Evolutionary conservation across 2,113 vertebrate species (phyloP).

Genomic region (Channa maculata): DNA sequence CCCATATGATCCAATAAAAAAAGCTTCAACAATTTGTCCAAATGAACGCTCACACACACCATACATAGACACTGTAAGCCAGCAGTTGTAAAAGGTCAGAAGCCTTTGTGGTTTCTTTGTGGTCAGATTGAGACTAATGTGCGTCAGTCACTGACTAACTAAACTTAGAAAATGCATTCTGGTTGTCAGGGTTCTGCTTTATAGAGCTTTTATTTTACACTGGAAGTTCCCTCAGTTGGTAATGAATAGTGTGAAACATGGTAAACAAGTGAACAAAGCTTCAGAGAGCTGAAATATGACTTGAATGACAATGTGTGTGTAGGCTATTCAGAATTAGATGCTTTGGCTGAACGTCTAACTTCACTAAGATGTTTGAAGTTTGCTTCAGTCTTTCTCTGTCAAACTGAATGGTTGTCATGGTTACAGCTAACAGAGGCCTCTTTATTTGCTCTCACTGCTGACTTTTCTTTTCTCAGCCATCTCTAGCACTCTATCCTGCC

Average conservation of each 20-base stretch:
- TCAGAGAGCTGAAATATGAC: slow-evolving; percentile 2
- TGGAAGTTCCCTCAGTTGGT: not conserved
- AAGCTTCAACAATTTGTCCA: not conserved
- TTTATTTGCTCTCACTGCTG: slow-evolving; percentile 54
- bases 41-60: slow-evolving; percentile 17
- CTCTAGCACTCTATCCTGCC: slow-evolving; percentile 16
- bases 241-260: slow-evolving; percentile 25
- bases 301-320: slow-evolving; percentile 19
- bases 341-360: slow-evolving; percentile 37
- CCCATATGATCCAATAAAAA: slow-evolving; percentile 17
- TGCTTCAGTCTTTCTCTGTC: slow-evolving; percentile 35
- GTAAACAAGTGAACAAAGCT: slow-evolving; percentile 41
- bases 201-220: not conserved
- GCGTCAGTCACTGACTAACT: slow-evolving; percentile 25
- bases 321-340: slow-evolving; percentile 7
- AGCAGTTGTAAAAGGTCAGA: slow-evolving; percentile 6
- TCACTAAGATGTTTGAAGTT: slow-evolving; percentile 44
- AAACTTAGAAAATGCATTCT: slow-evolving; percentile 1
- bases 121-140: slow-evolving; percentile 17
- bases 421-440: slow-evolving; percentile 73
- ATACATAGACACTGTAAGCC: not conserved
- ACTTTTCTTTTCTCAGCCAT: slow-evolving; percentile 29
- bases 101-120: slow-evolving; percentile 29
- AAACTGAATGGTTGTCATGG: slow-evolving; percentile 57
- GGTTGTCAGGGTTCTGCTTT: slow-evolving; percentile 58